These are phyloP conservation scores for Puma concolor DNA, from an alignment of 2,113 vertebrate species.

Conservation along the genomic window DNA sequence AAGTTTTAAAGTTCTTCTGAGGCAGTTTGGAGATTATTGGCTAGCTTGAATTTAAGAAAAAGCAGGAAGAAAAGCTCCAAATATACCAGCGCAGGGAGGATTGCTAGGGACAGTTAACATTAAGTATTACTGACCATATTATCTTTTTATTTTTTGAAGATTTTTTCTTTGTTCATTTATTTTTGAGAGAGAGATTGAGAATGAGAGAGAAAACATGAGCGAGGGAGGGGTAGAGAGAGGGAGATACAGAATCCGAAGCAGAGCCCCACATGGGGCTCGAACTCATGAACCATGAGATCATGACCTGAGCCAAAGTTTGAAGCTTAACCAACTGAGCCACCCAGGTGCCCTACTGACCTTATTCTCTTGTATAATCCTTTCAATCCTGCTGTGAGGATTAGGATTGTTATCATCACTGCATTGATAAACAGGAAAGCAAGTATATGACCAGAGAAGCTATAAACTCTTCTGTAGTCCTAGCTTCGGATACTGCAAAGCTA, in stretches of 20 bases:
- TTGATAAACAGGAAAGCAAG: neutral
- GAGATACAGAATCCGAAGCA: too few species aligned
- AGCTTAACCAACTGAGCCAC: too few species aligned
- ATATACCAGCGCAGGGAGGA: neutral
- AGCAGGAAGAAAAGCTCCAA: neutral
- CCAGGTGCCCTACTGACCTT: neutral
- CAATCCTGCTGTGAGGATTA: neutral
- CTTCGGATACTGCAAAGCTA: neutral
- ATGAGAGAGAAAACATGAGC: too few species aligned
- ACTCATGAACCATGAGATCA: too few species aligned
- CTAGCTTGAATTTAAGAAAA: neutral
- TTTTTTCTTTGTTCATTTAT: too few species aligned
- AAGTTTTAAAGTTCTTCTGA: slow-evolving; percentile 4
- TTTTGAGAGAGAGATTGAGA: too few species aligned
- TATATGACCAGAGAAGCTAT: neutral
- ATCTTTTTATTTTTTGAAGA: neutral
- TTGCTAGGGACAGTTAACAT: neutral
- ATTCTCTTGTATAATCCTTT: neutral
- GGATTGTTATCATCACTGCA: neutral
- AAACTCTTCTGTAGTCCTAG: rapidly evolving
- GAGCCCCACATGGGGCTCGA: too few species aligned
- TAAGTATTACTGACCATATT: neutral
- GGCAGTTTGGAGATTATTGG: neutral
- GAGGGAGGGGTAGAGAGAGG: too few species aligned
- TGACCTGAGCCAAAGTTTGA: too few species aligned